Evolutionary conservation across 2,888 invertebrate species (phyloP).

Genomic region (Luffia ferchaultella): DNA sequence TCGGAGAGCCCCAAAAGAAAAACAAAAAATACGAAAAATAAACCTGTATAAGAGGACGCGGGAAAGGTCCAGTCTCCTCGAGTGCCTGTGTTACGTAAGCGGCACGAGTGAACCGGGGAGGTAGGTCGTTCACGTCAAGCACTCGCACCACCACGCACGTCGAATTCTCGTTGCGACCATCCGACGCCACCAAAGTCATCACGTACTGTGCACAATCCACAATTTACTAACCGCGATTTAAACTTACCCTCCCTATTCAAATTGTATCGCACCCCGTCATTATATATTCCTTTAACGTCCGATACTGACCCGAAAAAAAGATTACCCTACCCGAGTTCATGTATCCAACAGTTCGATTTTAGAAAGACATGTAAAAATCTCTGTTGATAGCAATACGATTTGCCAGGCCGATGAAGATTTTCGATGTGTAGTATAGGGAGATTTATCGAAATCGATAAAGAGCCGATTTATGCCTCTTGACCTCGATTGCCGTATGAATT

Average conservation of each 20-base stretch:
- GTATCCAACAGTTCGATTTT: background rate
- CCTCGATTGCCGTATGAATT: background rate
- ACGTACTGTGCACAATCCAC: conserved; percentile 74
- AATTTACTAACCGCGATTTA: conserved; percentile 20
- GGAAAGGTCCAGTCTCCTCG: conserved; percentile 81
- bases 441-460: background rate
- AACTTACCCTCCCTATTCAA: too few relatives aligned
- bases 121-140: conserved; percentile 89
- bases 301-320: background rate
- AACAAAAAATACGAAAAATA: conserved; percentile 34
- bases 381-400: background rate
- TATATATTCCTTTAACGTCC: background rate
- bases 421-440: background rate
- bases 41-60: conserved; percentile 77
- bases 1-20: conserved; percentile 12
- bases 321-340: conserved; percentile 1
- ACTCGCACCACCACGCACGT: conserved; percentile 84
- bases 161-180: conserved; percentile 89
- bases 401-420: background rate
- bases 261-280: too few relatives aligned
- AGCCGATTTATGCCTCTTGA: background rate
- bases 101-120: conserved; percentile 79
- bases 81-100: conserved; percentile 76
- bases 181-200: conserved; percentile 88
- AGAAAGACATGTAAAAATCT: background rate